Conservation (phyloP, 2,113 vertebrate genomes). For the Oreochromis niloticus region DNA sequence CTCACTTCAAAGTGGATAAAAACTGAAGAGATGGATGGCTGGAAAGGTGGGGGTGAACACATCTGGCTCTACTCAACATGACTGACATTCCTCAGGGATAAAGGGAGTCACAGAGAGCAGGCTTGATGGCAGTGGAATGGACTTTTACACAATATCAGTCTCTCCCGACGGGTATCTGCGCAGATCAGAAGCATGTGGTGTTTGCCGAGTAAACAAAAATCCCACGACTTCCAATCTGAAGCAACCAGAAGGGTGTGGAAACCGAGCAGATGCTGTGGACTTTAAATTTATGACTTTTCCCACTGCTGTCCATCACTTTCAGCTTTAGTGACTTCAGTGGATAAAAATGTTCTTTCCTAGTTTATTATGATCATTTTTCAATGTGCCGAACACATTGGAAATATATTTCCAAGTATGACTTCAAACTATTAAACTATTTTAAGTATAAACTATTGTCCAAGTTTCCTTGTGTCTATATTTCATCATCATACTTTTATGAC, state of each 20-base stretch:
- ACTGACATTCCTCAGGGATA: constrained; percentile 24
- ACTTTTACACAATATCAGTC: neutral
- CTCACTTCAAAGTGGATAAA: neutral
- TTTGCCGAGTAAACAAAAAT: neutral
- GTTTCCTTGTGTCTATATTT: neutral
- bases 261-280: neutral
- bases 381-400: neutral
- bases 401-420: neutral
- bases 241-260: neutral
- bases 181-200: neutral
- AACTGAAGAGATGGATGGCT: neutral
- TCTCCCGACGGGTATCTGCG: neutral
- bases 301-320: neutral
- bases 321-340: constrained; percentile 4
- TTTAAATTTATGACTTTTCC: neutral
- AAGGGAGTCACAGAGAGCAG: neutral
- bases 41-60: neutral
- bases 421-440: neutral
- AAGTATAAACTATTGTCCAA: neutral
- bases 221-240: neutral
- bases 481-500: neutral
- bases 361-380: neutral
- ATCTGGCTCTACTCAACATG: constrained; percentile 42
- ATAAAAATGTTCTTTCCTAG: constrained; percentile 3
- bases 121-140: neutral